These are phyloP conservation scores for Xestia sexstrigata DNA, from an alignment of 2,888 invertebrate species.

Conservation along the genomic window DNA sequence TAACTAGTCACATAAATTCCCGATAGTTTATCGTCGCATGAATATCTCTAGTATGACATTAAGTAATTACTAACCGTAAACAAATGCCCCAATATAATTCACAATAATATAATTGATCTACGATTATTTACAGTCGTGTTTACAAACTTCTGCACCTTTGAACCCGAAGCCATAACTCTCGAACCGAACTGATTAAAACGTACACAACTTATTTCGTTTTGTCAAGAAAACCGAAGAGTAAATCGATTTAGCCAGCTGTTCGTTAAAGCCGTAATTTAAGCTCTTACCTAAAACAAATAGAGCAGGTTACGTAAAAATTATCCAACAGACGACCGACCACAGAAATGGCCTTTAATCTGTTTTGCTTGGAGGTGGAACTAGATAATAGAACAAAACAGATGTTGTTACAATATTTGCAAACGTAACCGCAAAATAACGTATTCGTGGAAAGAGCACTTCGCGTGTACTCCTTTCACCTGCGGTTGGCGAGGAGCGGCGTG, in stretches of 20 bases:
- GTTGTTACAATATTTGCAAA: constrained; percentile 23
- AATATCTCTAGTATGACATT: constrained; percentile 38
- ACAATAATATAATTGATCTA: constrained; percentile 30
- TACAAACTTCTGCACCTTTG: constrained; percentile 57
- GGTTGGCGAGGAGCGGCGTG: constrained; percentile 14
- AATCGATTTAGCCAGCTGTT: constrained; percentile 28
- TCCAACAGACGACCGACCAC: constrained; percentile 9
- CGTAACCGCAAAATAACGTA: constrained; percentile 32
- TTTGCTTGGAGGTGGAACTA: constrained; percentile 13
- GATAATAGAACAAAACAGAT: constrained; percentile 17
- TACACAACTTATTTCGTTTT: constrained; percentile 36
- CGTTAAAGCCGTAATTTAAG: constrained; percentile 13
- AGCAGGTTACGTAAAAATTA: constrained; percentile 33
- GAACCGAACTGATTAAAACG: constrained; percentile 43
- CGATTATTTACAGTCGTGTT: constrained; percentile 48
- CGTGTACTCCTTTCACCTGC: constrained; percentile 56
- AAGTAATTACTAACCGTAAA: constrained; percentile 45
- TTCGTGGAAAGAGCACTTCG: constrained; percentile 39
- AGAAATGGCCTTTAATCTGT: constrained; percentile 17
- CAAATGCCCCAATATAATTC: constrained; percentile 40
- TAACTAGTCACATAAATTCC: background rate
- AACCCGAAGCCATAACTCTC: constrained; percentile 42
- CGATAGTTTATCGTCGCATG: constrained; percentile 16
- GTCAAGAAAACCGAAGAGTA: constrained; percentile 42
- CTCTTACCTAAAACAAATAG: constrained; percentile 10